Conservation (phyloP, 2,113 vertebrate genomes). For the Muscicapa adusta region DNA sequence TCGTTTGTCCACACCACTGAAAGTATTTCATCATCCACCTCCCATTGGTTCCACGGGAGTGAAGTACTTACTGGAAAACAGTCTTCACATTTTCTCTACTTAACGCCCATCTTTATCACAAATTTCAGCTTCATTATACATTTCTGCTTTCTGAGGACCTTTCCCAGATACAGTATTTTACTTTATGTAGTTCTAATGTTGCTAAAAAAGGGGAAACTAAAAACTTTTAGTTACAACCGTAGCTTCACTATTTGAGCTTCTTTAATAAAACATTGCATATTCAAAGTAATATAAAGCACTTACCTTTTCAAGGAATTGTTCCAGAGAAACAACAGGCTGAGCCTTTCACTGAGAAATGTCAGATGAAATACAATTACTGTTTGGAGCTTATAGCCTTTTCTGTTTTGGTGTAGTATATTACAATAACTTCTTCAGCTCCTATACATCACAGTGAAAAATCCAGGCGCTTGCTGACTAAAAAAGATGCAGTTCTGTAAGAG, state of each 20-base stretch:
- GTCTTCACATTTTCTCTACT: neutral
- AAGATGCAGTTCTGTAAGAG: neutral
- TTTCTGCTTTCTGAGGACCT: neutral
- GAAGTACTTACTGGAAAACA: neutral
- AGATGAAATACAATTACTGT: constrained; percentile 1
- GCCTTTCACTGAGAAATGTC: neutral
- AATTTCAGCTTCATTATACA: neutral
- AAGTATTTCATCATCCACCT: neutral
- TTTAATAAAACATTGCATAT: neutral
- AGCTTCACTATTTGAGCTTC: neutral
- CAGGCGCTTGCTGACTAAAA: neutral
- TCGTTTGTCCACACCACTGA: neutral
- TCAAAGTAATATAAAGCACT: constrained; percentile 38
- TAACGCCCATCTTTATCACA: neutral
- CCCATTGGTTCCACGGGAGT: neutral
- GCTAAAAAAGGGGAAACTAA: neutral
- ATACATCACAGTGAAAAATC: neutral
- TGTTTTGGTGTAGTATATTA: neutral
- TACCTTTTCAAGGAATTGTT: constrained; percentile 29
- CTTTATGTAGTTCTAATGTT: neutral
- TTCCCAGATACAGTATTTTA: neutral
- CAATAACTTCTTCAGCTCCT: neutral
- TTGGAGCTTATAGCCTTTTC: constrained; percentile 13
- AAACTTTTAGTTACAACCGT: neutral
- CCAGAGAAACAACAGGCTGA: neutral